These are phyloP conservation scores for Adela reaumurella DNA, from an alignment of 2,888 invertebrate species.

Conservation along the genomic window DNA sequence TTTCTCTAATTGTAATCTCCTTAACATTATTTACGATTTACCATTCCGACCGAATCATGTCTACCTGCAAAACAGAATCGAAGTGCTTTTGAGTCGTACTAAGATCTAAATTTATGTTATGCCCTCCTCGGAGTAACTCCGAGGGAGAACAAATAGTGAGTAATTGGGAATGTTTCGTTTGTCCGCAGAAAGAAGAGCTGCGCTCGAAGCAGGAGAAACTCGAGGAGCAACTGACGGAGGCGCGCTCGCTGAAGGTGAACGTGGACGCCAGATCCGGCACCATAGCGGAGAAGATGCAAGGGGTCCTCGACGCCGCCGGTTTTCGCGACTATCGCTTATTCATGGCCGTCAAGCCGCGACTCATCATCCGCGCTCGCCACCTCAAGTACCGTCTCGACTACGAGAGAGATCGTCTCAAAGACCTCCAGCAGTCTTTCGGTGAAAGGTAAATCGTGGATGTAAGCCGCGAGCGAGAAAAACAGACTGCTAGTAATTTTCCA, in stretches of 20 bases:
- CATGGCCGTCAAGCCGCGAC: constrained; percentile 82
- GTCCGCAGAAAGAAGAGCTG: constrained; percentile 56
- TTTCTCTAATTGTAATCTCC: too few relatives aligned
- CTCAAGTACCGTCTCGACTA: constrained; percentile 79
- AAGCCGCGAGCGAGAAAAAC: too few relatives aligned
- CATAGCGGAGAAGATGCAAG: constrained; percentile 66
- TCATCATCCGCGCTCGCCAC: constrained; percentile 78
- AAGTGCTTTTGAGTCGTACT: too few relatives aligned
- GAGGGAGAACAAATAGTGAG: too few relatives aligned
- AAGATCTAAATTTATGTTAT: too few relatives aligned
- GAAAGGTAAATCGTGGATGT: constrained; percentile 1
- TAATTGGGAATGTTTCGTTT: constrained; percentile 2
- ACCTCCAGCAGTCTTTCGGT: background rate
- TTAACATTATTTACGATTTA: too few relatives aligned
- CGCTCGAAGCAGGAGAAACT: constrained; percentile 74
- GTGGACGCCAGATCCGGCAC: constrained; percentile 74
- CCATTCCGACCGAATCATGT: too few relatives aligned
- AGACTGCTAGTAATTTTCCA: too few relatives aligned
- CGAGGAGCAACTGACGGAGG: constrained; percentile 75
- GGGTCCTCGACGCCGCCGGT: constrained; percentile 69
- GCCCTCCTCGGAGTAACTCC: too few relatives aligned
- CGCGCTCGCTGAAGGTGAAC: constrained; percentile 74
- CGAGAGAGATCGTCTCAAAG: constrained; percentile 33
- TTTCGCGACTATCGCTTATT: constrained; percentile 80
- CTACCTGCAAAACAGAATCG: too few relatives aligned